phyloP scores from a whole-genome alignment of 1,140 invertebrate species.

The Drosophila mauritiana region DNA sequence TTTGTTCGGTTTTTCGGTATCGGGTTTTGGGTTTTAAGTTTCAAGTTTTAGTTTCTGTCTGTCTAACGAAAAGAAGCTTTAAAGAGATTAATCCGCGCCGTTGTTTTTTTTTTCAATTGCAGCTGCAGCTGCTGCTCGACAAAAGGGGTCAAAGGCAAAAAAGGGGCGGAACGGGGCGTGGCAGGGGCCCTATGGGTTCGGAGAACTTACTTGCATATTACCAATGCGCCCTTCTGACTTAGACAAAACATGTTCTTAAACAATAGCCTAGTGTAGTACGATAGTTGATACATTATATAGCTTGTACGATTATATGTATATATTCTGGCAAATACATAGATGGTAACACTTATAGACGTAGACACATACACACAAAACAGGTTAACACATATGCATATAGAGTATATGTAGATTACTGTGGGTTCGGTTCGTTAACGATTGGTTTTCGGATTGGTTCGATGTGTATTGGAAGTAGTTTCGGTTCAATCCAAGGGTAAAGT shows the following conservation, averaged over 20 bases:
- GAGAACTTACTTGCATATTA: conserved; percentile 48
- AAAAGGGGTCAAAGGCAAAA: conserved; percentile 1
- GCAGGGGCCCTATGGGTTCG: conserved; percentile 27
- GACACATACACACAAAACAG: conserved; percentile 52
- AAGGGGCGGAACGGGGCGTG: neutral
- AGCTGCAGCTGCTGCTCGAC: conserved; percentile 26
- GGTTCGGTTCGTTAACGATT: conserved; percentile 5
- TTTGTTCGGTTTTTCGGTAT: conserved; percentile 8
- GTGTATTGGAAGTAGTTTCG: conserved; percentile 46
- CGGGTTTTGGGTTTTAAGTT: neutral
- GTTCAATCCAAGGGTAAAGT: conserved; percentile 43
- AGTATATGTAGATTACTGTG: conserved; percentile 19
- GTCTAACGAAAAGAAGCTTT: conserved; percentile 48
- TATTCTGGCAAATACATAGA: conserved; percentile 47
- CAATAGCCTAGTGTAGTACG: conserved; percentile 48
- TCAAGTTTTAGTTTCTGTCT: conserved; percentile 32
- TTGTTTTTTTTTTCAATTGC: conserved; percentile 2
- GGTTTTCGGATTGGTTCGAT: conserved; percentile 17
- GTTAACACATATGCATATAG: conserved; percentile 50
- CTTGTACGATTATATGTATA: conserved; percentile 39
- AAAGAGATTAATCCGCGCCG: conserved; percentile 16
- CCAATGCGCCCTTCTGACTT: conserved; percentile 35
- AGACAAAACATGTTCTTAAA: conserved; percentile 37
- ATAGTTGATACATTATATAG: conserved; percentile 41
- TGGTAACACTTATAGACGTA: conserved; percentile 47